Evolutionary conservation across 1,140 invertebrate genomes (phyloP).

Genomic region (Neodiprion virginianus): DNA sequence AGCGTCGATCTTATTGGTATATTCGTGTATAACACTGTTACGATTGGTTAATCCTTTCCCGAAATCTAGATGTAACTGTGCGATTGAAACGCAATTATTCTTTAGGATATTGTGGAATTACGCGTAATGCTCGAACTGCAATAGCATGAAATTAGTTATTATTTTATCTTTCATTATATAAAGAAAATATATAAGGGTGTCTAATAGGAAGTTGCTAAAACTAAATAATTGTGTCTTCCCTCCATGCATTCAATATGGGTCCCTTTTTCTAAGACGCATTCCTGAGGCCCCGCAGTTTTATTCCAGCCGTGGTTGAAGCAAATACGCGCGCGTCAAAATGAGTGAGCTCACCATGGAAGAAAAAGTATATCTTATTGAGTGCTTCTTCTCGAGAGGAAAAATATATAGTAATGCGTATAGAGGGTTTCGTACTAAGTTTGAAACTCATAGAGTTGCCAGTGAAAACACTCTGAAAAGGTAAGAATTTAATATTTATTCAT

Average conservation of each 20-base stretch:
- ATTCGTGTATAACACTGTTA: too few relatives aligned
- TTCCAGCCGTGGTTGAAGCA: not conserved
- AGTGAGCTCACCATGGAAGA: conserved; percentile 3
- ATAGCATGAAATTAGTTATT: too few relatives aligned
- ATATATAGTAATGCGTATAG: conserved; percentile 8
- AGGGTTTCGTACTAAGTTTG: conserved; percentile 16
- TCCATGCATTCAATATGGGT: too few relatives aligned
- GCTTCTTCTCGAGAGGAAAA: conserved; percentile 12
- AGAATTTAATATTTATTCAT: conserved; percentile 1
- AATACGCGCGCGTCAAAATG: conserved; percentile 3
- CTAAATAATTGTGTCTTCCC: not conserved
- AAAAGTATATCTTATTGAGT: conserved; percentile 16
- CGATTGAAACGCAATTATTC: too few relatives aligned
- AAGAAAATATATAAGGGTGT: not conserved
- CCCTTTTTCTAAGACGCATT: too few relatives aligned
- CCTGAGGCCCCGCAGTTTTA: not conserved
- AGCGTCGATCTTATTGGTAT: too few relatives aligned
- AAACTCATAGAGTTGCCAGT: conserved; percentile 13
- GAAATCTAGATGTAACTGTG: too few relatives aligned
- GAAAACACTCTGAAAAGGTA: conserved; percentile 8
- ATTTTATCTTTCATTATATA: too few relatives aligned
- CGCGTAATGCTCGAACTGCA: too few relatives aligned
- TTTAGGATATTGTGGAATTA: too few relatives aligned
- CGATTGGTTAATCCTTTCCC: too few relatives aligned
- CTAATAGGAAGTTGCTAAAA: conserved; percentile 7